Conservation (phyloP, 2,113 vertebrate genomes). For the Lanius ludovicianus region DNA sequence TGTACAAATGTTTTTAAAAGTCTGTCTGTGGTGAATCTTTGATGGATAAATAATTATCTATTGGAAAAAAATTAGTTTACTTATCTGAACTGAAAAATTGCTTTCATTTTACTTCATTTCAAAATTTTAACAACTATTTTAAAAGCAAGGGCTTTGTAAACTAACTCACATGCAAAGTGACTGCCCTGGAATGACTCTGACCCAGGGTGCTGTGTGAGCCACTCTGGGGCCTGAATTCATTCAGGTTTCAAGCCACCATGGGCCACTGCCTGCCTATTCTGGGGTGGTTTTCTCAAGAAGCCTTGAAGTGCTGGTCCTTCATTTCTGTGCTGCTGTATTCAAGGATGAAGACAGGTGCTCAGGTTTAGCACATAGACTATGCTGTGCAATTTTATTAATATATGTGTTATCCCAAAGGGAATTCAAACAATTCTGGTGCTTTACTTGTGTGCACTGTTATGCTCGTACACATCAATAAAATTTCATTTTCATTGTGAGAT, state of each 20-base stretch:
- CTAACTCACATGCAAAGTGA: not conserved
- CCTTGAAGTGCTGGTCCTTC: not conserved
- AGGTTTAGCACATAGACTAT: not conserved
- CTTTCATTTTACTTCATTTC: not conserved
- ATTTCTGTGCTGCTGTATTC: not conserved
- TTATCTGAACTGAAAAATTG: not conserved
- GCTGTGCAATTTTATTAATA: not conserved
- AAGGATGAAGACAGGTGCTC: not conserved
- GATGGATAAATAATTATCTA: not conserved
- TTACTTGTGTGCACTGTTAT: not conserved
- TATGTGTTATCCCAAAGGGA: not conserved
- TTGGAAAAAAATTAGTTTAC: not conserved
- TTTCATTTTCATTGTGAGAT: not conserved
- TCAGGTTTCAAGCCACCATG: not conserved
- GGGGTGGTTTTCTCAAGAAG: not conserved
- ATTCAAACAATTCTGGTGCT: not conserved
- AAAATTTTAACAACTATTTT: not conserved
- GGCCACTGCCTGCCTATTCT: not conserved
- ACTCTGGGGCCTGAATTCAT: not conserved
- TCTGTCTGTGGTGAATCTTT: not conserved
- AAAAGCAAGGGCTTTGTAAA: not conserved
- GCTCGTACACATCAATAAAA: not conserved
- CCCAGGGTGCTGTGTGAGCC: not conserved
- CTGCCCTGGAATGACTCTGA: not conserved
- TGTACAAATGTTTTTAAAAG: not conserved